phyloP scores from a whole-genome alignment of 2,113 vertebrate species.

The Sylvia atricapilla region DNA sequence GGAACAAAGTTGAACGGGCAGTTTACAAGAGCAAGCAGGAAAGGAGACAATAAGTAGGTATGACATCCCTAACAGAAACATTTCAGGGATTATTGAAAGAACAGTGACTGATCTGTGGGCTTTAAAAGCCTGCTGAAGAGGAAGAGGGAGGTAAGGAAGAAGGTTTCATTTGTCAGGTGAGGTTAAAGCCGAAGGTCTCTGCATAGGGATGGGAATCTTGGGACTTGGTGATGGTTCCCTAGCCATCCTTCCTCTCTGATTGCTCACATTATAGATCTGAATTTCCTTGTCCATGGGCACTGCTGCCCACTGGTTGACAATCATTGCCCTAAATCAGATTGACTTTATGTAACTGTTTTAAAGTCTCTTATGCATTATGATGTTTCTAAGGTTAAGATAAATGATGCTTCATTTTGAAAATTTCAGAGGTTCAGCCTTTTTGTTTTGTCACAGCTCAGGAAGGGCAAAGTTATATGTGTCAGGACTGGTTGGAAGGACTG shows the following conservation, averaged over 20 bases:
- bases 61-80: conserved; percentile 15
- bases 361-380: not conserved
- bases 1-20: conserved; percentile 4
- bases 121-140: not conserved
- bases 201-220: not conserved
- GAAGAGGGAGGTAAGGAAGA: not conserved
- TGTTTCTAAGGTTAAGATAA: not conserved
- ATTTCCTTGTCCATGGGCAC: not conserved
- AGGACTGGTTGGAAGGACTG: not conserved
- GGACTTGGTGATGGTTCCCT: not conserved
- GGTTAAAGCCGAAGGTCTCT: not conserved
- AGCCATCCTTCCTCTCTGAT: not conserved
- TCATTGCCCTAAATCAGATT: not conserved
- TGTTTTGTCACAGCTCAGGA: not conserved
- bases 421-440: not conserved
- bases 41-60: conserved; percentile 33
- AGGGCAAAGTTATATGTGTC: not conserved
- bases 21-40: not conserved
- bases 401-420: not conserved
- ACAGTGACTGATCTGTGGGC: not conserved
- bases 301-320: not conserved
- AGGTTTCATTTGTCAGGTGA: not conserved
- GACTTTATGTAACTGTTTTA: not conserved
- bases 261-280: not conserved
- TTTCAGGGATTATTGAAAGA: conserved; percentile 8